Evolutionary conservation across 2,888 invertebrate genomes (phyloP).

Genomic region (Exephanes ischioxanthus): DNA sequence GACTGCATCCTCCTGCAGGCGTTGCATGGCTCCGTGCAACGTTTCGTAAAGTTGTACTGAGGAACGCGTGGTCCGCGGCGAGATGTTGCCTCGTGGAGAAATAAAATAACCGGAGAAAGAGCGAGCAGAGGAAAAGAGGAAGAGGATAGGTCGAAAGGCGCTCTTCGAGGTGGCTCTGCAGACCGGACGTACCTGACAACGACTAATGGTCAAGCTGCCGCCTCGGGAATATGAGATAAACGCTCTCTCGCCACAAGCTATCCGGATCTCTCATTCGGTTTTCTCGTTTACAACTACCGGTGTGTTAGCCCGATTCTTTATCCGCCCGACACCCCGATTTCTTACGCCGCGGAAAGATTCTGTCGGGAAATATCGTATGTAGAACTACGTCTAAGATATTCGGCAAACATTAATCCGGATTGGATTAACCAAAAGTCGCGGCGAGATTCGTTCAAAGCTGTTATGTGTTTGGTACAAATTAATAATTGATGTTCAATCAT

Average conservation of each 20-base stretch:
- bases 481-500: too few relatives aligned
- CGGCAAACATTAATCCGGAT: background rate
- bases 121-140: constrained; percentile 64
- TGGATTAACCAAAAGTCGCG: too few relatives aligned
- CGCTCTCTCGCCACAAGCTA: constrained; percentile 71
- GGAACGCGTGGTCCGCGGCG: constrained; percentile 46
- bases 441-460: too few relatives aligned
- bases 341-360: constrained; percentile 15
- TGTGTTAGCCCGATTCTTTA: constrained; percentile 70
- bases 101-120: constrained; percentile 46
- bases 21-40: constrained; percentile 28
- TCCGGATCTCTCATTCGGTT: constrained; percentile 74
- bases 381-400: background rate
- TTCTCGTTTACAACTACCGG: constrained; percentile 78
- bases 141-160: constrained; percentile 73
- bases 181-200: constrained; percentile 81
- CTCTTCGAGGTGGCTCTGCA: constrained; percentile 72
- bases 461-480: too few relatives aligned
- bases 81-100: constrained; percentile 55
- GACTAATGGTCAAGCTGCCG: constrained; percentile 79
- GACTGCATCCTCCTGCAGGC: constrained; percentile 40
- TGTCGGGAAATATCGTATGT: constrained; percentile 27
- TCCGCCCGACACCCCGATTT: constrained; percentile 57
- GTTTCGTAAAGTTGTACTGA: constrained; percentile 43
- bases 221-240: constrained; percentile 80